phyloP scores from a whole-genome alignment of 2,888 invertebrate species.

The Tachina grossa region DNA sequence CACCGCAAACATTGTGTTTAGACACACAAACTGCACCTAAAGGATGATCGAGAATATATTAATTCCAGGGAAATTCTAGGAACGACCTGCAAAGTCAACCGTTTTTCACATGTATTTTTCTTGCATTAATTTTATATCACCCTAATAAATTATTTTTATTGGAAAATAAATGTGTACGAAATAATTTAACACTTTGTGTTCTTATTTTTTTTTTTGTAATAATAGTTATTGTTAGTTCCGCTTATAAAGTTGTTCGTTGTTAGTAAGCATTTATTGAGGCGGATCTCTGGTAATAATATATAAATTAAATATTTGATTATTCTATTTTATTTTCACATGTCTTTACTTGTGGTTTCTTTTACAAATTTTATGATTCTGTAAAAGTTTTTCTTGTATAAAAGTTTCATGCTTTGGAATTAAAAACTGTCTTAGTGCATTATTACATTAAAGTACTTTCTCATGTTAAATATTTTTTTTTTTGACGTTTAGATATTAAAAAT shows the following conservation, averaged over 20 bases:
- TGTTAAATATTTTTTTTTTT: neutral
- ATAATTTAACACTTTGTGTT: conserved; percentile 44
- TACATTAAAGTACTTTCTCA: conserved; percentile 16
- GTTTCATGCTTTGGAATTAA: conserved; percentile 10
- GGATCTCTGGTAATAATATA: conserved; percentile 70
- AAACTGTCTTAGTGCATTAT: neutral
- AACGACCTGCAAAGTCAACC: too few species aligned
- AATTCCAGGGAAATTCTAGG: too few species aligned
- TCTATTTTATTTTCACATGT: conserved; percentile 27
- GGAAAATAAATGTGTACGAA: conserved; percentile 14
- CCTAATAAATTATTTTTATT: conserved; percentile 26
- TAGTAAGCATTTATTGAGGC: conserved; percentile 70
- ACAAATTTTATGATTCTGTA: conserved; percentile 21
- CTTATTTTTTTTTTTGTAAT: conserved; percentile 37
- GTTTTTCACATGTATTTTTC: too few species aligned
- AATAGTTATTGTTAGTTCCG: conserved; percentile 68
- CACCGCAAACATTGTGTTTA: too few species aligned
- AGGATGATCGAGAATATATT: too few species aligned
- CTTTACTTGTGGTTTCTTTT: conserved; percentile 28
- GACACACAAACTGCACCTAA: too few species aligned
- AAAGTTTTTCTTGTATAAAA: conserved; percentile 20
- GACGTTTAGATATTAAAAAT: neutral
- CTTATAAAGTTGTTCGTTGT: conserved; percentile 53
- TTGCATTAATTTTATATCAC: neutral
- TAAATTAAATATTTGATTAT: conserved; percentile 72